These are phyloP conservation scores for Sitobion miscanthi DNA, from an alignment of 1,140 invertebrate species.

Conservation along the genomic window DNA sequence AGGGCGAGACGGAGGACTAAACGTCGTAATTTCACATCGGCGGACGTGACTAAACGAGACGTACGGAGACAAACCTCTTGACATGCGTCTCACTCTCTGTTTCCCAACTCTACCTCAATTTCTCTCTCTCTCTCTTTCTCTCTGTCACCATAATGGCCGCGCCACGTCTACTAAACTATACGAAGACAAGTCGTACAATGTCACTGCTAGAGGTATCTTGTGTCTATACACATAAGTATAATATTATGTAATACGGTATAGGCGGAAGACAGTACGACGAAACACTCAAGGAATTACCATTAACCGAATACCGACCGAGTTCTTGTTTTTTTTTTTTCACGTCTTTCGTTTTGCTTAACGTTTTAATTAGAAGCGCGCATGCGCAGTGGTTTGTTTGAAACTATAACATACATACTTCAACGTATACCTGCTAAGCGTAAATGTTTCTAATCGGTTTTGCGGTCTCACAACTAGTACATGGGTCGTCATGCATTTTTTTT, in stretches of 20 bases:
- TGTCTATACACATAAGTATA: neutral
- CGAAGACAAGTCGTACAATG: neutral
- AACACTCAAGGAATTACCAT: neutral
- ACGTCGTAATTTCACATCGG: neutral
- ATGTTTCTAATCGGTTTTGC: neutral
- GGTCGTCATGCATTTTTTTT: neutral
- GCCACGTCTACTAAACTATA: neutral
- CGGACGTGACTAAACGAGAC: slow-evolving; percentile 31
- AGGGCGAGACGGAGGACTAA: neutral
- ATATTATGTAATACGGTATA: neutral
- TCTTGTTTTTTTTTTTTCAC: neutral
- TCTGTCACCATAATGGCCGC: too few species aligned
- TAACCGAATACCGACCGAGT: neutral
- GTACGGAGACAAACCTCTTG: neutral
- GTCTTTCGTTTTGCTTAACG: neutral
- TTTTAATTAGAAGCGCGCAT: neutral
- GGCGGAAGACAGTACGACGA: neutral
- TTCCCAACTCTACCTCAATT: too few species aligned
- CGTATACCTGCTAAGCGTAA: neutral
- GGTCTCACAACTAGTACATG: neutral
- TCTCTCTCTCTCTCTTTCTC: too few species aligned
- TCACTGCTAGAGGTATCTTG: too few species aligned
- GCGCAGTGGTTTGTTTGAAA: neutral
- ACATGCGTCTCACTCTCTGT: neutral
- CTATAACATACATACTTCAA: neutral